phyloP scores from a whole-genome alignment of 2,888 invertebrate genomes.

The Parnassius orleans region DNA sequence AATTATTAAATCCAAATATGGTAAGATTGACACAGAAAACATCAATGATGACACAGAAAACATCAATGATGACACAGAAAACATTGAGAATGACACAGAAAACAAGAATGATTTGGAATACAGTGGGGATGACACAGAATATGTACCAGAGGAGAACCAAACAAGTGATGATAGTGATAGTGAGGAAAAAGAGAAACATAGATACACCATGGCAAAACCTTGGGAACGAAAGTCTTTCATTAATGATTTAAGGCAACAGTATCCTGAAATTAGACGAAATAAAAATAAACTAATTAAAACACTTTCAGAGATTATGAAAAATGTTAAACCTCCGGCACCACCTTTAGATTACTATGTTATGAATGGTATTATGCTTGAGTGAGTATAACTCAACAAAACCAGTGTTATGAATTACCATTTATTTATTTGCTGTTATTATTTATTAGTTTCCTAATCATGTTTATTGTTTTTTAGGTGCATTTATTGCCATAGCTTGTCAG shows the following conservation, averaged over 20 bases:
- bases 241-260: conserved; percentile 45
- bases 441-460: background rate
- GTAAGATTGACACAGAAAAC: conserved; percentile 29
- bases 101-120: conserved; percentile 19
- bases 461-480: conserved; percentile 47
- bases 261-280: conserved; percentile 50
- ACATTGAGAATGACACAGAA: conserved; percentile 18
- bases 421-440: background rate
- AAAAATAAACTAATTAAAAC: conserved; percentile 46
- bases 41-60: conserved; percentile 20
- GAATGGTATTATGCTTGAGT: conserved; percentile 51
- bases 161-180: conserved; percentile 28
- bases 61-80: conserved; percentile 27
- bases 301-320: conserved; percentile 55
- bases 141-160: conserved; percentile 27
- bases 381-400: conserved; percentile 34
- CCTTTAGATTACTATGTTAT: conserved; percentile 49
- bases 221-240: conserved; percentile 47
- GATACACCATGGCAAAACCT: conserved; percentile 32
- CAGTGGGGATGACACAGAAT: conserved; percentile 30
- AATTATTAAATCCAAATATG: conserved; percentile 20
- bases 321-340: conserved; percentile 47
- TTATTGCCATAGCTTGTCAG: conserved; percentile 41
- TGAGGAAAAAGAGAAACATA: conserved; percentile 36
- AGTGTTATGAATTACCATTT: background rate